Base-by-base conservation (phyloP, 35 echinoderm and acorn worm genomes). In the Chiridota heheva region DNA sequence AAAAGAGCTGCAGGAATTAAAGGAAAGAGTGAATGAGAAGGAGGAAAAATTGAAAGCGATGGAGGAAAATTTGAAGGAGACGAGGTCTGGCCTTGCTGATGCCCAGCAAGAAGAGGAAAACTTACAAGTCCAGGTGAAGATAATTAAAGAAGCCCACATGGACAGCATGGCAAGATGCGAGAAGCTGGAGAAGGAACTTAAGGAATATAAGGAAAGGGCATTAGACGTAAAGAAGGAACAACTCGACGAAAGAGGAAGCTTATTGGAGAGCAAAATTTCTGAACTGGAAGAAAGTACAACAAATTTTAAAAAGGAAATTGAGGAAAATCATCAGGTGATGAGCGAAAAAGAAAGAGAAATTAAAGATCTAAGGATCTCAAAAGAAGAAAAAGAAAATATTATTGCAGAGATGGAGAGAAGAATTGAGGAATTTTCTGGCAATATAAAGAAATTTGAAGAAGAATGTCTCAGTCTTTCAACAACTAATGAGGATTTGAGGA, bases 111-210 rank as follows among this genome's bases (percentile, higher is more conserved):
- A 90, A 20, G 59, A 62, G n/a, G 58, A 90, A 48, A 68, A 42
- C 15, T 35, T 86, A 17, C 66, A 60, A 26, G 42, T 58, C 46
- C 81, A 84, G 67, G 30, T 84, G 51, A 73, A 84, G 41, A 84
- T 84, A 24, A 84, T 84, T 33, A 83, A 83, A 17, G 44, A 84
- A 26, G 81, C 81, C 7, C 81, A 84, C 26, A 84, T 84, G 81
- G 67, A 84, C 48, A 71, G 81, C 67, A 84, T 84, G 81, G 75
- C 56, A 7, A 78, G 30, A 2, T 78, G 75, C 16, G 75, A 82
- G 35, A 35, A 51, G 59, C 35, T 63, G 30, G 69, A 86, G 60
- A 31, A 86, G n/a, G 83, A 86, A 45, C 7, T 65, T 37, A 40
- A 5, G 13, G 32, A 29, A 32, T 35, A 24, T 1, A 43, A 44